These are phyloP conservation scores for Callyntrura guangdongensis DNA, from an alignment of 2,888 invertebrate species.

Conservation along the genomic window DNA sequence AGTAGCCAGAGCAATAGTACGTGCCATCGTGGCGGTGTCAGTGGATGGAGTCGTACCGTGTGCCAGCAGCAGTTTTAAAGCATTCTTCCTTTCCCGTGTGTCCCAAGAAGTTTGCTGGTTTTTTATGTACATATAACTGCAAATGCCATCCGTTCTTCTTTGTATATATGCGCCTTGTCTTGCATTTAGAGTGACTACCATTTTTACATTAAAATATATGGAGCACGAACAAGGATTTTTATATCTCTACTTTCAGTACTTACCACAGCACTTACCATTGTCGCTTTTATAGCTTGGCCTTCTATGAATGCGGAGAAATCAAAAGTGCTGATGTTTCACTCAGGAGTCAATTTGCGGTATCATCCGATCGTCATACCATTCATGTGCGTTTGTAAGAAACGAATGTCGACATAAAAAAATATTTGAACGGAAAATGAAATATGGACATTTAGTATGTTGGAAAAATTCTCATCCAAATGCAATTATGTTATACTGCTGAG, in stretches of 20 bases:
- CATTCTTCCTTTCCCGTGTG: neutral
- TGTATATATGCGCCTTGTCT: neutral
- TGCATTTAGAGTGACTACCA: no score
- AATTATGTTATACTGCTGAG: no score
- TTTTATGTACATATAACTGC: neutral
- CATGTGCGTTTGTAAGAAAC: neutral
- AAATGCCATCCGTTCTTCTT: neutral
- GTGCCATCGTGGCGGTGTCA: slow-evolving; percentile 47
- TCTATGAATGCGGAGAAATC: slow-evolving; percentile 33
- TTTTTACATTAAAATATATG: slow-evolving; percentile 3
- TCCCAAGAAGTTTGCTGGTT: neutral
- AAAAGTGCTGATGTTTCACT: neutral
- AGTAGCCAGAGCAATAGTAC: neutral
- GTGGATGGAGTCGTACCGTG: slow-evolving; percentile 7
- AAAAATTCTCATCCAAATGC: no score
- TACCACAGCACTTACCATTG: neutral
- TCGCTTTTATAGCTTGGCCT: neutral
- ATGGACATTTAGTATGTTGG: no score
- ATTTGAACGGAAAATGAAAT: no score
- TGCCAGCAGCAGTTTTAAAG: neutral
- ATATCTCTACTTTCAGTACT: neutral
- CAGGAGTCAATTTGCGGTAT: neutral
- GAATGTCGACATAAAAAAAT: no score
- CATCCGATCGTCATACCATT: neutral
- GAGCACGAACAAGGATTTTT: neutral